Conservation (phyloP, 1,140 invertebrate genomes). For the Leptopilina clavipes region DNA sequence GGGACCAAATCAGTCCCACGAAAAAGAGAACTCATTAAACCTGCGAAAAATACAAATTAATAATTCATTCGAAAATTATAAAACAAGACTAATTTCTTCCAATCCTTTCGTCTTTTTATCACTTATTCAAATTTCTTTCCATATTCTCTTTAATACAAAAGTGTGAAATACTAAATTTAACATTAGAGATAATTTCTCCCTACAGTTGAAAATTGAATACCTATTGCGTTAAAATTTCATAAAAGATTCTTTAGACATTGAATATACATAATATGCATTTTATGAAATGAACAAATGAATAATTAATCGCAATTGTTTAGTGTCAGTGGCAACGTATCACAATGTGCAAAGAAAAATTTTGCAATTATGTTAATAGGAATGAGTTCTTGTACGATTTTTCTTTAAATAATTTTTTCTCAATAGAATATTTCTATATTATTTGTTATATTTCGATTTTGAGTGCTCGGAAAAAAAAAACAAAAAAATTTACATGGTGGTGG, state of each 20-base stretch:
- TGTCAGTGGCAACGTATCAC: too few relatives aligned
- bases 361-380: background rate
- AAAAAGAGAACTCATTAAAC: slow-evolving; percentile 83
- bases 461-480: too few relatives aligned
- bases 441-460: too few relatives aligned
- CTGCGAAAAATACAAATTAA: slow-evolving; percentile 72
- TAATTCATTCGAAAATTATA: too few relatives aligned
- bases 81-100: too few relatives aligned
- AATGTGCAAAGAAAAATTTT: background rate
- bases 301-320: background rate
- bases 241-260: background rate
- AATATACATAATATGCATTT: background rate
- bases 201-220: background rate
- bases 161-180: too few relatives aligned
- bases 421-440: too few relatives aligned
- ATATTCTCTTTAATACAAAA: too few relatives aligned
- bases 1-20: slow-evolving; percentile 90
- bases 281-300: slow-evolving; percentile 4
- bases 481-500: background rate
- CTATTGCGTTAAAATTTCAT: background rate
- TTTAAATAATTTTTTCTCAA: too few relatives aligned
- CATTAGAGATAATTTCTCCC: background rate
- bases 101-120: too few relatives aligned
- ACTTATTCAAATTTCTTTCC: too few relatives aligned
- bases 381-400: too few relatives aligned